A percentile compares a stretch with the other conserved stretches of the same genome.
phyloP scores from a whole-genome alignment of 2,113 vertebrate species.

The Dromiciops gliroides region DNA sequence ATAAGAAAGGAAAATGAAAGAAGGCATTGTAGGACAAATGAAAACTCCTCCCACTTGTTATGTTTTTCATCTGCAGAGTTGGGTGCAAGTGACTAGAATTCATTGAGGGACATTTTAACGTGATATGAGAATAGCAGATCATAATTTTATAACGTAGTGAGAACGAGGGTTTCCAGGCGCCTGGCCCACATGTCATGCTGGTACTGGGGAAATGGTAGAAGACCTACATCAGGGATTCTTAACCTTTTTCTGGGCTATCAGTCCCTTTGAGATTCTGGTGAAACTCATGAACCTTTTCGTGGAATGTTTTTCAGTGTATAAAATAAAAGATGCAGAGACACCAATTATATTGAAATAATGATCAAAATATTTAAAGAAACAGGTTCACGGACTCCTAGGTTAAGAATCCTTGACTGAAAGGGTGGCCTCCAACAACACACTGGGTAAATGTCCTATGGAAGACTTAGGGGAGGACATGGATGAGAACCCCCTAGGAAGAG shows the following conservation, averaged over 20 bases:
- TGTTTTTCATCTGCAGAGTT: neutral
- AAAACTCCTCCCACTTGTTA: neutral
- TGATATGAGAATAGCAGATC: neutral
- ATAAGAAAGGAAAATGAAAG: conserved; percentile 1
- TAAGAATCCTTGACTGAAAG: neutral
- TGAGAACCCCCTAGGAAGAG: neutral
- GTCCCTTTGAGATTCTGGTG: neutral
- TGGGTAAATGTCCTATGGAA: neutral
- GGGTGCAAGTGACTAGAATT: neutral
- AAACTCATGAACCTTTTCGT: neutral
- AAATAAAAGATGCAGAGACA: neutral
- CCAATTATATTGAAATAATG: neutral
- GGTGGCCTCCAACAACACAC: neutral
- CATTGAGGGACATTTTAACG: neutral
- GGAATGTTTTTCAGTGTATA: neutral
- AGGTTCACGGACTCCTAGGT: neutral
- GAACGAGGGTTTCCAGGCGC: neutral
- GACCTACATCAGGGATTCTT: neutral
- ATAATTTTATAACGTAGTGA: neutral
- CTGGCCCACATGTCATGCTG: neutral
- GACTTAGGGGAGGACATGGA: neutral
- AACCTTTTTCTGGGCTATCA: neutral
- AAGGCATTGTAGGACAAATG: neutral
- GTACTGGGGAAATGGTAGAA: neutral
- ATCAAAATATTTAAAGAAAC: neutral